Evolutionary conservation across 37 sponge, comb jelly and placozoan species (phyloP), one percentile per base, ranked within the genome.

Genomic region (Petrosia ficiformis): DNA sequence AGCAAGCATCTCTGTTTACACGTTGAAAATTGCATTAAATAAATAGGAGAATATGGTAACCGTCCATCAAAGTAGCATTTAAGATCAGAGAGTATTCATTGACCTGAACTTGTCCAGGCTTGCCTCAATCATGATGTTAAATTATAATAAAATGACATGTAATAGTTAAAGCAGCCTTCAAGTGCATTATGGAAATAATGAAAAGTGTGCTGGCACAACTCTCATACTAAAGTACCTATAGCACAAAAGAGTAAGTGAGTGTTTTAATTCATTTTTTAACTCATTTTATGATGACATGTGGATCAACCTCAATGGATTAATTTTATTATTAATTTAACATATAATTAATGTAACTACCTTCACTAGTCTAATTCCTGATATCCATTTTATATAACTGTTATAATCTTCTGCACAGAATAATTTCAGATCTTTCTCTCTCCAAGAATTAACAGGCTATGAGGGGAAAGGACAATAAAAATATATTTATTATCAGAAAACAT

Each of bases 381-480:
- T 56, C 89, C 89, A 93, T 39, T 41, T 58, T 19, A 68, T 65
- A 44, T 84, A 41, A 19, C 75, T 42, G 3, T 22, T 21, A 0
- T 65, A 59, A 60, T 81, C 76, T 22, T 70, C 41, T 14, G 76
- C 85, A 82, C 93, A 80, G 43, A 90, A 77, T 6, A 85, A 25
- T 35, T 72, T 84, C 42, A 77, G 26, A 57, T 93, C 93, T 21
- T 84, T 84, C 44, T 67, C 59, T 48, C 74, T 84, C 74, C 75
- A 84, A 3, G 93, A 88, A 59, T 44, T 40, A 11, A 43, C 57
- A 3, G 89, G 89, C 93, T 93, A 39, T 26, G n/a, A 44, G n/a
- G 35, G 24, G 36, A 35, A 10, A n/a, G n/a, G n/a, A n/a, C n/a
- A n/a, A n/a, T n/a, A n/a, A n/a, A n/a, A n/a, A n/a, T n/a, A n/a